Evolutionary conservation across 2,797 vertebrate genomes (phyloP).

Genomic region (Agapornis canus): DNA sequence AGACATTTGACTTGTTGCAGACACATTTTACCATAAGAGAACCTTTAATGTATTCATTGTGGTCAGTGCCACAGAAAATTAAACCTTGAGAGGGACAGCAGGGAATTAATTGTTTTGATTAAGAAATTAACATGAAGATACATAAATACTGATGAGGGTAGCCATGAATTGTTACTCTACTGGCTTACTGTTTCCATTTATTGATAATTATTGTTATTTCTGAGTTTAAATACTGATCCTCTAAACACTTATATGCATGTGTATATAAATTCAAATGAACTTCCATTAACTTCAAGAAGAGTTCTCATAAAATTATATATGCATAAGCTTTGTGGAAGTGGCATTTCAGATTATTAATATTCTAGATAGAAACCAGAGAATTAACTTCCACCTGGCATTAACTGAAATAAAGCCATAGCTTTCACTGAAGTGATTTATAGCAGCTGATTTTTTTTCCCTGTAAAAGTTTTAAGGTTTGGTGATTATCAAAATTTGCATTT

Average conservation of each 20-base stretch:
- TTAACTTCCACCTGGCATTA: slow-evolving; percentile 35
- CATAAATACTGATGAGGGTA: not conserved
- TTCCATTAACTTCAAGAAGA: slow-evolving; percentile 9
- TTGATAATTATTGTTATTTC: not conserved
- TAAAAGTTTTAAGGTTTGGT: not conserved
- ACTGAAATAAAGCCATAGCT: slow-evolving; percentile 4
- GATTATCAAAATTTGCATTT: not conserved
- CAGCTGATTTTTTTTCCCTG: not conserved
- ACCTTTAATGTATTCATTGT: not conserved
- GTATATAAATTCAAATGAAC: slow-evolving; percentile 53
- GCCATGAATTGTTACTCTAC: not conserved
- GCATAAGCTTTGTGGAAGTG: slow-evolving; percentile 30
- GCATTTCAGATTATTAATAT: slow-evolving; percentile 46
- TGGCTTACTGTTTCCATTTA: not conserved
- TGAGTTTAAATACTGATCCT: not conserved
- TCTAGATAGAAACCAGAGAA: not conserved
- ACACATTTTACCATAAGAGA: not conserved
- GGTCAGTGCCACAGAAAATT: not conserved
- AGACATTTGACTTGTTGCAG: not conserved
- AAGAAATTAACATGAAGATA: not conserved
- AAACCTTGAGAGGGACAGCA: not conserved
- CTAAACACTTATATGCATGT: not conserved
- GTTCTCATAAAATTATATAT: slow-evolving; percentile 44
- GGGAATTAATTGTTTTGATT: not conserved
- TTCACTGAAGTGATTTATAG: not conserved